Percentiles rank a stretch among this genome's conserved stretches.
Evolutionary conservation across 2,888 invertebrate genomes (phyloP).

Genomic region (Lydus trimaculatus): DNA sequence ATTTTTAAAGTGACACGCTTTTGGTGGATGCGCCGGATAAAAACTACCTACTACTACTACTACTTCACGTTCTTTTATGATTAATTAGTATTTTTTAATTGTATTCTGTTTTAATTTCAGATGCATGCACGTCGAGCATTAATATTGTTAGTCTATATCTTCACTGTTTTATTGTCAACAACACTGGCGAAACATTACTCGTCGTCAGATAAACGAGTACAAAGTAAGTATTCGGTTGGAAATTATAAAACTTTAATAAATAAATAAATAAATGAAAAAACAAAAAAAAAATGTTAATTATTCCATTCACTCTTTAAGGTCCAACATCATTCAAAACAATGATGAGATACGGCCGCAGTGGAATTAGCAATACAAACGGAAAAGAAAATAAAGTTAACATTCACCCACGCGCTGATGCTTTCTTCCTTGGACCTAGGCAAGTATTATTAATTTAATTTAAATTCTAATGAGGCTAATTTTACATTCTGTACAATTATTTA

Average conservation of each 20-base stretch:
- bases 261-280: no score
- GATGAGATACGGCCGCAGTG: constrained; percentile 51
- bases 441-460: not conserved
- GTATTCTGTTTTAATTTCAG: constrained; percentile 46
- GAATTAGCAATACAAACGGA: constrained; percentile 31
- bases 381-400: constrained; percentile 45
- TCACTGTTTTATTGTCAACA: constrained; percentile 46
- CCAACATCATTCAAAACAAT: constrained; percentile 47
- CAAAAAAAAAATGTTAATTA: not conserved
- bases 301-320: constrained; percentile 25
- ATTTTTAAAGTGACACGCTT: no score
- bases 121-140: constrained; percentile 52
- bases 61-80: not conserved
- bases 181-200: constrained; percentile 46
- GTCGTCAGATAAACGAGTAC: constrained; percentile 48
- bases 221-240: constrained; percentile 39
- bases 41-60: no score
- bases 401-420: constrained; percentile 51
- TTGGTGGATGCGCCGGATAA: not conserved
- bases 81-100: not conserved
- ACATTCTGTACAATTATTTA: not conserved
- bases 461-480: not conserved
- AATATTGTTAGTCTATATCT: constrained; percentile 50
- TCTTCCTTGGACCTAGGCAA: constrained; percentile 55
- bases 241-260: no score